Evolutionary conservation across 2,888 invertebrate species (phyloP), one percentile per base, ranked within the genome.

Genomic region (Mylabris sibirica): DNA sequence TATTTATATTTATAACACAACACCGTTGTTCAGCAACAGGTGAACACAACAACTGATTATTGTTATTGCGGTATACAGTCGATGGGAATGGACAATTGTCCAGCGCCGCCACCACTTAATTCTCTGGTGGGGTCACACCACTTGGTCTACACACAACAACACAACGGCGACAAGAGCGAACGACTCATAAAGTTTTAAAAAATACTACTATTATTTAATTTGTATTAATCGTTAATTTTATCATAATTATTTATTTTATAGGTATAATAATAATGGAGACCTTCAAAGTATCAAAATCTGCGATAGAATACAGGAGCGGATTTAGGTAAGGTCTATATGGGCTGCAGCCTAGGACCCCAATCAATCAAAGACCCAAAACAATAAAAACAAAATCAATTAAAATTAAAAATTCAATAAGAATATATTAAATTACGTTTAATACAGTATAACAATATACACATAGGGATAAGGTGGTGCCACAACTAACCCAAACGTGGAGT

Each of bases 21-120:
- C 44, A 44, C 44, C 44, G 44, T 63, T 64, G 44, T 26, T 57
- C 60, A 53, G 68, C 66, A 71, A 75, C 71, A 75, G 70, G 74
- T 75, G 68, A 69, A 62, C 70, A 71, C 75, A 72, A 71, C 75
- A 72, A 75, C 75, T 75, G 75, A 75, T 74, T 71, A 71, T 67
- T 72, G 73, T 71, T 72, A 69, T 70, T 70, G 67, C 67, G 35
- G 69, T 59, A 60, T 60, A 63, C 69, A 17, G 44, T 17, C 44
- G 44, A 17, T 53, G 44, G 66, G 66, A 69, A 66, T 66, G 65
- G 64, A 66, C 69, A 69, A 69, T 68, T 67, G 67, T 64, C 64
- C 68, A 57, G 63, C 61, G 60, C 61, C 64, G 64, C 35, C 65
- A 44, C 17, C 44, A 44, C 44, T 44, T 44, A 17, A 44, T 62